Evolutionary conservation across 1,140 invertebrate species (phyloP), one percentile per base, ranked within the genome.

Genomic region (Rhagoletis pomonella): DNA sequence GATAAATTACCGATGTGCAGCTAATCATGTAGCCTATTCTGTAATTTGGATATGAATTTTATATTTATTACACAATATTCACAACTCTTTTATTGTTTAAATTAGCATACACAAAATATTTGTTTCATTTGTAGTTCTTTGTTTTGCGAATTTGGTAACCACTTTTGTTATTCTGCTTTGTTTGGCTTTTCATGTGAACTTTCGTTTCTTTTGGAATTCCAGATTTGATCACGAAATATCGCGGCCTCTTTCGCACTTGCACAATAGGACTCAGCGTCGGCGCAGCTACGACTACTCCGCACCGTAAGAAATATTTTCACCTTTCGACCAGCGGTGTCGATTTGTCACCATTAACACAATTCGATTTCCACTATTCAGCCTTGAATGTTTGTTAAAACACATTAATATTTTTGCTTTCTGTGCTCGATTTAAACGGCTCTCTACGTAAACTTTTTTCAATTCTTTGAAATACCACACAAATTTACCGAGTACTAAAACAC

Each of bases 201-300:
- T 73, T 86, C 39, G 39, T 86, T 86, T 85, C 19, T 59, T 85
- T 85, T 62, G 58, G 58, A 86, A 86, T 86, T 86, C 60, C 60
- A 62, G 39, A 29, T 62, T 86, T 86, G 19, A 44, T 62, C 14
- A n/a, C 17, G 42, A 29, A 0, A 81, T 81, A 55, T 50, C 47
- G 5, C 73, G 50, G 47, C 19, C 73, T 81, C 47, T 81, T 81
- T 55, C 73, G 42, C 73, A 19, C 73, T 55, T 29, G 19, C n/a
- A 55, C 47, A 81, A 47, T 14, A 42, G 42, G 12, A 39, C 29
- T 73, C 14, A 14, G 67, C 67, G 67, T 73, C 67, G 67, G 67
- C 67, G 67, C 67, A 73, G 14, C 67, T 47, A 12, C 3, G 42
- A 47, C 67, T n/a, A 73, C 39, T 73, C 10, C 6, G 67, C 67